Percentiles rank a stretch among this genome's conserved stretches.
Conservation (phyloP, 2,888 invertebrate genomes). For the Eilema depressum region DNA sequence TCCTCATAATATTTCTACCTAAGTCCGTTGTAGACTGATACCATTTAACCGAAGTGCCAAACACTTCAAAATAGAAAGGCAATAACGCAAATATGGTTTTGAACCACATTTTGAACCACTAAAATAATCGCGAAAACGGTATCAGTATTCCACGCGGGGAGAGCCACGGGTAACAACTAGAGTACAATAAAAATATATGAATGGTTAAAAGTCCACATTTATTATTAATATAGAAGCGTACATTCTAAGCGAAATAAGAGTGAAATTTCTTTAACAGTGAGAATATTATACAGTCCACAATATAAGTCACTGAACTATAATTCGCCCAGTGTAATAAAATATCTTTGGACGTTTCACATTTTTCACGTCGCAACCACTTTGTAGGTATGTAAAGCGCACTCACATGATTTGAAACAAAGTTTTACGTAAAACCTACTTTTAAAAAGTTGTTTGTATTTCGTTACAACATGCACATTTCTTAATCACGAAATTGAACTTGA, state of each 20-base stretch:
- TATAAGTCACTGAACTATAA: constrained; percentile 1
- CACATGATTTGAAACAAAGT: constrained; percentile 2
- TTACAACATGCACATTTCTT: neutral
- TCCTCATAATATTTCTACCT: too few relatives aligned
- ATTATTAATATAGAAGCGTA: neutral
- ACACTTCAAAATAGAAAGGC: too few relatives aligned
- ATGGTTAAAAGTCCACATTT: neutral
- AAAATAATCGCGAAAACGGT: too few relatives aligned
- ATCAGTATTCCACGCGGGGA: too few relatives aligned
- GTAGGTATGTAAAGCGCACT: neutral
- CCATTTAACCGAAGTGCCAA: too few relatives aligned
- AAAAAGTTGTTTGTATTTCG: neutral
- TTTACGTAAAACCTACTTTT: constrained; percentile 4
- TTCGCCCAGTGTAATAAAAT: neutral
- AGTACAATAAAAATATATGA: neutral
- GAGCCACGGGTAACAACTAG: neutral
- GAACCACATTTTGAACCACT: too few relatives aligned
- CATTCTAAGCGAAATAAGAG: neutral
- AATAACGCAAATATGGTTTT: too few relatives aligned
- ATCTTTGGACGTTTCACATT: neutral
- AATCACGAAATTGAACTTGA: neutral
- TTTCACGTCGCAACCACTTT: constrained; percentile 1
- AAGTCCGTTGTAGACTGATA: too few relatives aligned
- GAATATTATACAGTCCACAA: neutral
- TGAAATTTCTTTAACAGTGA: constrained; percentile 1